Evolutionary conservation across 2,888 invertebrate genomes (phyloP).

Genomic region (Neuroscelio doddi): DNA sequence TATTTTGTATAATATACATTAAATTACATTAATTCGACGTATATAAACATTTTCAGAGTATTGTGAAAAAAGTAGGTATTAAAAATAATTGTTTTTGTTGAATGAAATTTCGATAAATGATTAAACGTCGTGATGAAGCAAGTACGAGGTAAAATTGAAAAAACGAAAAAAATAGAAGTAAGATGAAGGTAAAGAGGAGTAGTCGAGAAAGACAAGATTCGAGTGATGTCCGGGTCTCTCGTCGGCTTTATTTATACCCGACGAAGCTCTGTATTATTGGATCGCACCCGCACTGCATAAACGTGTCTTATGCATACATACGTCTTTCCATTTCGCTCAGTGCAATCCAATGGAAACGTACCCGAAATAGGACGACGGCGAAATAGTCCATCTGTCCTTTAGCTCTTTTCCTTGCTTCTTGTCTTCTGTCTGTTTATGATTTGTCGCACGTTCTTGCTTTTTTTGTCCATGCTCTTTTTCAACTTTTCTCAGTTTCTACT

Average conservation of each 20-base stretch:
- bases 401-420: constrained; percentile 26
- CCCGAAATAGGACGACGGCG: constrained; percentile 48
- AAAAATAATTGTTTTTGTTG: too few species aligned
- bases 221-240: constrained; percentile 61
- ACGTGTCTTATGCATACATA: constrained; percentile 58
- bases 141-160: constrained; percentile 18
- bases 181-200: constrained; percentile 35
- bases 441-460: background rate
- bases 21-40: too few species aligned
- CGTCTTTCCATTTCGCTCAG: constrained; percentile 57
- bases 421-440: constrained; percentile 19
- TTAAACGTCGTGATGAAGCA: constrained; percentile 4
- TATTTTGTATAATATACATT: too few species aligned
- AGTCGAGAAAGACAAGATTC: constrained; percentile 45
- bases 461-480: background rate
- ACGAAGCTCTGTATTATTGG: constrained; percentile 70
- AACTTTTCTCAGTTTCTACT: too few species aligned
- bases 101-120: too few species aligned
- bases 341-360: constrained; percentile 41
- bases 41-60: too few species aligned
- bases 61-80: too few species aligned
- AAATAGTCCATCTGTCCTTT: constrained; percentile 42
- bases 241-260: constrained; percentile 69
- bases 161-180: constrained; percentile 23
- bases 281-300: constrained; percentile 67